phyloP scores from a whole-genome alignment of 1,140 invertebrate species.

The Lamellibrachia luymesi region DNA sequence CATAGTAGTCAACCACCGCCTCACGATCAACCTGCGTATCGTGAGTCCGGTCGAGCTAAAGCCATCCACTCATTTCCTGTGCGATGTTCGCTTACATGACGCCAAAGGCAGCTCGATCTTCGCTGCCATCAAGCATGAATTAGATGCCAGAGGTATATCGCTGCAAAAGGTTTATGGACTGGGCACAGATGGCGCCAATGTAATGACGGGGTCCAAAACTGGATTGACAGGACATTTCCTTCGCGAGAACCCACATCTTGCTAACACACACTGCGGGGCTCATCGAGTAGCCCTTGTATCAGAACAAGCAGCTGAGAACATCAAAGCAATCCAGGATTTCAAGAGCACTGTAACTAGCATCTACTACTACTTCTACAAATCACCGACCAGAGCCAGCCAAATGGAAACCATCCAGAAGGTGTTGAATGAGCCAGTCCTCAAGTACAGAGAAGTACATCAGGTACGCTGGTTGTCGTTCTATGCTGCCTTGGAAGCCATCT shows the following conservation, averaged over 20 bases:
- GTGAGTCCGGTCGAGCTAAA: neutral
- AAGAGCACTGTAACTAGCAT: slow-evolving; percentile 1
- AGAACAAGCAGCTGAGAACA: too few species aligned
- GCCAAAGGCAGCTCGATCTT: too few species aligned
- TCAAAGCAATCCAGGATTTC: neutral
- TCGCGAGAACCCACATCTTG: neutral
- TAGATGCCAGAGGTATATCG: neutral
- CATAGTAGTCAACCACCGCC: too few species aligned
- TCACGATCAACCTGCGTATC: neutral
- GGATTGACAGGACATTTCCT: neutral
- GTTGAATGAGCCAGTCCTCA: slow-evolving; percentile 8
- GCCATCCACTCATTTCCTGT: slow-evolving; percentile 7
- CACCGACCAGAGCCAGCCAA: neutral
- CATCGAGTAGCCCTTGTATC: too few species aligned
- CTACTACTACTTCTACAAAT: slow-evolving; percentile 10
- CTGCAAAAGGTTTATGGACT: neutral
- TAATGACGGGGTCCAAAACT: neutral
- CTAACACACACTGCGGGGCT: neutral
- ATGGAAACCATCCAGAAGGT: neutral
- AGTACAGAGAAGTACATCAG: neutral
- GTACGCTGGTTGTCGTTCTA: slow-evolving; percentile 7
- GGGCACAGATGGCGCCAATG: too few species aligned
- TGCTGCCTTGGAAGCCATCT: neutral
- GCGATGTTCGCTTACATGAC: neutral
- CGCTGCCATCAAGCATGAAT: neutral